Conservation (phyloP, 2,797 vertebrate species). For the Labeo calbasu region DNA sequence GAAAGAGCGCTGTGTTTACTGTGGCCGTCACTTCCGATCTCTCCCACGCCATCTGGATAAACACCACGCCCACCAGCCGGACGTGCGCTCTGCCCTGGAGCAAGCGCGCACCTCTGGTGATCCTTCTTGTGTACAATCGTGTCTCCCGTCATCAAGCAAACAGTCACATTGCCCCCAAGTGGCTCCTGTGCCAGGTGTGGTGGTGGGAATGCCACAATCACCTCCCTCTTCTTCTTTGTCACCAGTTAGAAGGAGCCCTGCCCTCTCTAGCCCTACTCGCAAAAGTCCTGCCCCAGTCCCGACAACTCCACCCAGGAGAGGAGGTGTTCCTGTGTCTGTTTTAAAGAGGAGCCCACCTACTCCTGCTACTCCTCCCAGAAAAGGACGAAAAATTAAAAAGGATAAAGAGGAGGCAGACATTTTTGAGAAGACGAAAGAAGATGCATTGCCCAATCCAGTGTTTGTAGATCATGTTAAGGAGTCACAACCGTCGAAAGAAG, state of each 20-base stretch:
- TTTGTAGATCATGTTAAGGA: constrained; percentile 57
- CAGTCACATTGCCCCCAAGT: constrained; percentile 29
- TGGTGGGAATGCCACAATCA: constrained; percentile 62
- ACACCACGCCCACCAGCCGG: constrained; percentile 80
- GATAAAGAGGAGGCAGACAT: constrained; percentile 66
- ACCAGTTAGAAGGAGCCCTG: constrained; percentile 64
- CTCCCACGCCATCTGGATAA: constrained; percentile 81
- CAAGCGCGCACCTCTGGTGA: constrained; percentile 70
- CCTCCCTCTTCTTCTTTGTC: constrained; percentile 64
- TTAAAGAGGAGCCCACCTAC: constrained; percentile 78
- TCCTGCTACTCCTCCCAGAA: constrained; percentile 63
- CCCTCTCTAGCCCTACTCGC: constrained; percentile 47
- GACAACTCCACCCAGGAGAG: constrained; percentile 70
- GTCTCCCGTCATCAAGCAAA: constrained; percentile 51
- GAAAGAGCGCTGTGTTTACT: constrained; percentile 80
- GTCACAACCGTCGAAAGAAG: constrained; percentile 60
- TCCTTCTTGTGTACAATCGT: constrained; percentile 57
- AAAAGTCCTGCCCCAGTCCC: constrained; percentile 59
- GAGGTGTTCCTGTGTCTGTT: constrained; percentile 74
- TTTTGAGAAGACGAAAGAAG: constrained; percentile 65
- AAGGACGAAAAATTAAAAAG: constrained; percentile 69
- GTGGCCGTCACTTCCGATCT: constrained; percentile 81
- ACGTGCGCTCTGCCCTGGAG: constrained; percentile 76
- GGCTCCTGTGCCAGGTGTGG: constrained; percentile 35
- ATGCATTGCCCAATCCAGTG: constrained; percentile 51